Evolutionary conservation across 92 coral and sea anemone species (phyloP).

Genomic region (Heteractis magnifica): DNA sequence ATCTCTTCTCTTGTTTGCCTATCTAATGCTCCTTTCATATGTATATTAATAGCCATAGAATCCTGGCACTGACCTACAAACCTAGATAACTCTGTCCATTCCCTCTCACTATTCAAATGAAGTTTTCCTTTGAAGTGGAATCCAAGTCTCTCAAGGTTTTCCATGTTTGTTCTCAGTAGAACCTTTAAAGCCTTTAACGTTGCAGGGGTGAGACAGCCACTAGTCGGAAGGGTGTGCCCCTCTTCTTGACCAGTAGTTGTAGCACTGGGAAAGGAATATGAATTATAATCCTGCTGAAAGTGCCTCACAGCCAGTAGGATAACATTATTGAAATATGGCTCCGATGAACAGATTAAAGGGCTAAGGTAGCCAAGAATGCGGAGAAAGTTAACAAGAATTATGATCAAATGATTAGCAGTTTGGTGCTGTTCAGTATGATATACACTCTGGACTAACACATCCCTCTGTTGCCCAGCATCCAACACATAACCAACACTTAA

Average conservation of each 20-base stretch:
- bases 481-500: slow-evolving; percentile 16
- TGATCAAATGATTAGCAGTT: slow-evolving; percentile 28
- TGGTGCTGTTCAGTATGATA: slow-evolving; percentile 20
- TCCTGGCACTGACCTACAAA: slow-evolving; percentile 59
- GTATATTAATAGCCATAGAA: slow-evolving; percentile 36
- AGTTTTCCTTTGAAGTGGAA: slow-evolving; percentile 44
- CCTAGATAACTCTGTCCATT: slow-evolving; percentile 38
- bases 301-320: slow-evolving; percentile 56
- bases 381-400: slow-evolving; percentile 23
- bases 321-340: slow-evolving; percentile 52
- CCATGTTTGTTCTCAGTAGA: slow-evolving; percentile 21
- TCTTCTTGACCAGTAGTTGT: background rate
- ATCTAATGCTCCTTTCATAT: slow-evolving; percentile 54
- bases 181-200: slow-evolving; percentile 60
- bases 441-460: slow-evolving; percentile 19
- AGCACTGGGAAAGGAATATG: background rate
- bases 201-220: slow-evolving; percentile 55
- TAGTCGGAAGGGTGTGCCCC: slow-evolving; percentile 31
- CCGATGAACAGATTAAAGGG: slow-evolving; percentile 32
- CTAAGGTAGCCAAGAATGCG: slow-evolving; percentile 61
- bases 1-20: slow-evolving; percentile 46
- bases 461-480: slow-evolving; percentile 28
- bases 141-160: slow-evolving; percentile 40
- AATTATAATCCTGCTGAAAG: slow-evolving; percentile 69
- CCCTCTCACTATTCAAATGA: slow-evolving; percentile 29